Evolutionary conservation across 1,140 invertebrate species (phyloP), one percentile per base, ranked within the genome.

Genomic region (Drosophila erecta): DNA sequence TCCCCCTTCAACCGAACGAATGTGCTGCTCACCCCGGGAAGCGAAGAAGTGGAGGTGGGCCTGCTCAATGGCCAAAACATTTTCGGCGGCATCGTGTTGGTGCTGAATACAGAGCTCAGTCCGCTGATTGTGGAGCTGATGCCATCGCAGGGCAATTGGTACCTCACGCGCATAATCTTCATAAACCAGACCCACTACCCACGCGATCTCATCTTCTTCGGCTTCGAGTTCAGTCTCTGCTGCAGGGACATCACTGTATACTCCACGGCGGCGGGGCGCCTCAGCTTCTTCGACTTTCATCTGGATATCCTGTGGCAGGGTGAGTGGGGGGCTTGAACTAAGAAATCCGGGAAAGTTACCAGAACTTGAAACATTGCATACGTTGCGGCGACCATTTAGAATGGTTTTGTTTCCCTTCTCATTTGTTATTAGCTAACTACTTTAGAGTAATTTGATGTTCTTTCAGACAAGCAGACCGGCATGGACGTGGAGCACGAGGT

Each of bases 171-270:
- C 7, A 15, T 57, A 0, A 1, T 15, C 0, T 14, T 51, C 15
- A 10, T 2, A 0, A 59, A 46, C 12, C 1, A 0, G 1, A 20
- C 47, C 4, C 71, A 49, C 27, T 47, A 14, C 3, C 44, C 53
- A 0, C 44, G 49, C 5, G 64, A 79, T 0, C 12, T 64, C 15
- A 0, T 69, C 0, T 60, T 54, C 55, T 86, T 61, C 33, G 17
- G 59, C 24, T 22, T 33, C 0, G 12, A 22, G 2, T 73, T 61
- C 14, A 79, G 84, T 12, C 50, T 79, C 0, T 87, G 83, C 24
- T 83, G 79, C 38, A 7, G 38, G 0, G 11, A 17, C 2, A 2
- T 87, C 1, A 72, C 50, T 2, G 55, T 24, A 1, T 83, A 38
- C 15, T 24, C 70, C 0, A 3, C 5, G 0, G 3, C n/a, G 0